These are phyloP conservation scores for Stenolophus ochropezus DNA, from an alignment of 2,888 invertebrate species.

Conservation along the genomic window DNA sequence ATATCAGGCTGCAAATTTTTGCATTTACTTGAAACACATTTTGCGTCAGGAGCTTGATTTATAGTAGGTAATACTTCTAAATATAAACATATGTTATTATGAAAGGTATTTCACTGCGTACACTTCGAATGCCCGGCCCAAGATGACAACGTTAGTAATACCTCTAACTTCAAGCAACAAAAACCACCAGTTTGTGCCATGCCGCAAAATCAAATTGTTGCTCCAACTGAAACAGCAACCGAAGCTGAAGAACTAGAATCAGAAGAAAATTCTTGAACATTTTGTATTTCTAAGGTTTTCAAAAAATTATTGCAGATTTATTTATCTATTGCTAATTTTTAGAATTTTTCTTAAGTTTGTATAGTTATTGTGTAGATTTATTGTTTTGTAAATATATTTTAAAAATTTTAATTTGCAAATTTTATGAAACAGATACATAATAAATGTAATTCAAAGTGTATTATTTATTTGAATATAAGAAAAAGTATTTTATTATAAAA, in stretches of 20 bases:
- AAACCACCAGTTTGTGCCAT: constrained; percentile 57
- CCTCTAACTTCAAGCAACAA: background rate
- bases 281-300: background rate
- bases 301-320: background rate
- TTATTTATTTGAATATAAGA: constrained; percentile 1
- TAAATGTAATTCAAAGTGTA: constrained; percentile 14
- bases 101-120: constrained; percentile 97
- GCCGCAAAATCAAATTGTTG: constrained; percentile 59
- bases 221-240: constrained; percentile 70
- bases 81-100: background rate
- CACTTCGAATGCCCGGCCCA: constrained; percentile 97
- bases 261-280: constrained; percentile 37
- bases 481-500: background rate
- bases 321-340: constrained; percentile 11
- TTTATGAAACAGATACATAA: background rate
- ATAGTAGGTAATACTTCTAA: too few relatives aligned
- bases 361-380: background rate
- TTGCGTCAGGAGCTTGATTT: too few relatives aligned
- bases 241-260: constrained; percentile 69
- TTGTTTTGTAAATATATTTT: background rate
- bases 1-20: too few relatives aligned
- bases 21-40: too few relatives aligned
- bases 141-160: constrained; percentile 62
- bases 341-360: background rate
- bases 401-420: background rate